Base-by-base conservation (phyloP, 1,140 invertebrate species). In the Plodia interpunctella region DNA sequence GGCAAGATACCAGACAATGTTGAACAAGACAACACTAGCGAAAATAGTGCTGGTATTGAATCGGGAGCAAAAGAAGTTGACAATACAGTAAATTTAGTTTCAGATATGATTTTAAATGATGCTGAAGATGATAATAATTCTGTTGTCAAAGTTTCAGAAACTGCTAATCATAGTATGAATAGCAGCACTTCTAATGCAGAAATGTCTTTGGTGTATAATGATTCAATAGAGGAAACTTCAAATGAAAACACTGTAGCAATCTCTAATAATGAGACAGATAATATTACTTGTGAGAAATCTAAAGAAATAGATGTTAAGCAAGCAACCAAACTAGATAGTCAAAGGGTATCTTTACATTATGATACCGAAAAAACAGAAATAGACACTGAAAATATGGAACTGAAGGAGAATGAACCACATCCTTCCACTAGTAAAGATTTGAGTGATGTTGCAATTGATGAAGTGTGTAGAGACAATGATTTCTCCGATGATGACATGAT, bases 401-500 rank as follows among this genome's bases (percentile, higher is more conserved):
- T 25, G 25, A 1, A 25, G n/a, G 51, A 51, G 5, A 50, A 50
- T 18, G 15, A 9, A 50, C 10, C 49, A 21, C 10, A 51, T 20
- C 18, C 49, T 21, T n/a, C 19, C 5, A 53, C 21, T 25, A 20
- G 18, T 11, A 53, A 53, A 49, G 50, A 50, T 25, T 28, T 55
- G 10, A 58, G 38, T 52, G 19, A 53, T 25, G 6, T 13, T 15
- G 52, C 6, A 5, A 25, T n/a, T 59, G 35, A 54, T 32, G 50
- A 58, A 49, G 17, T 59, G 20, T 35, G 52, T 60, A 51, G 60
- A 56, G 21, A 65, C 28, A 62, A 67, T 63, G 70, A 72, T 30
- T 86, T 81, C 59, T 75, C 74, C 55, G 78, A 85, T 57, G 70
- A 76, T 66, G 78, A 85, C 38, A 66, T 81, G 17, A 65, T 83